A percentile compares a stretch with the other conserved stretches of the same genome.
Evolutionary conservation across 1,140 invertebrate species (phyloP).

Genomic region (Bilobella aurantiaca): DNA sequence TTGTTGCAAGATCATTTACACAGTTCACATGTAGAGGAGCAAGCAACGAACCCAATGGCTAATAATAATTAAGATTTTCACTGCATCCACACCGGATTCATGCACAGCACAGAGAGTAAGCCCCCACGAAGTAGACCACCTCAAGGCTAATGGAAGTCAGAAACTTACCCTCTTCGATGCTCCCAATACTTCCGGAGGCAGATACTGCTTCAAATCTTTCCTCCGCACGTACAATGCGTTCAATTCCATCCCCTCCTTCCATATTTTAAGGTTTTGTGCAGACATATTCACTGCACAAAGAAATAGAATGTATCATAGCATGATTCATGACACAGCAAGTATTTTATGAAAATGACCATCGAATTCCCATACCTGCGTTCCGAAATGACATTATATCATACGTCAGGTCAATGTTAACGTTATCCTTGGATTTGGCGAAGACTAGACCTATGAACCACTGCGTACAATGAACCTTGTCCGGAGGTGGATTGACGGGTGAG

Average conservation of each 20-base stretch:
- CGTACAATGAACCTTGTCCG: conserved; percentile 50
- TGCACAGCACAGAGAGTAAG: too few relatives aligned
- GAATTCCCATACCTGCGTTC: conserved; percentile 57
- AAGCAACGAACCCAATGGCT: too few relatives aligned
- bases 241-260: conserved; percentile 84
- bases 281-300: conserved; percentile 29
- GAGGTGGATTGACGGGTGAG: conserved; percentile 38
- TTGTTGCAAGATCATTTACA: too few relatives aligned
- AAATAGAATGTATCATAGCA: too few relatives aligned
- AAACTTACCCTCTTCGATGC: background rate
- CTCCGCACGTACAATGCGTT: conserved; percentile 53
- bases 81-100: too few relatives aligned
- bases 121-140: too few relatives aligned
- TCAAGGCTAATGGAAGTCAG: too few relatives aligned
- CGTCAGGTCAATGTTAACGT: conserved; percentile 85
- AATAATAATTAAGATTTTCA: too few relatives aligned
- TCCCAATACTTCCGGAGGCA: conserved; percentile 20
- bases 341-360: too few relatives aligned
- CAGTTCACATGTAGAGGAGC: too few relatives aligned
- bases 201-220: conserved; percentile 34
- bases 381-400: conserved; percentile 82
- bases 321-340: too few relatives aligned
- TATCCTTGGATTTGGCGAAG: conserved; percentile 46
- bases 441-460: conserved; percentile 94
- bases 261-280: conserved; percentile 66